Evolutionary conservation across 2,797 vertebrate genomes (phyloP).

Genomic region (Pampus argenteus): DNA sequence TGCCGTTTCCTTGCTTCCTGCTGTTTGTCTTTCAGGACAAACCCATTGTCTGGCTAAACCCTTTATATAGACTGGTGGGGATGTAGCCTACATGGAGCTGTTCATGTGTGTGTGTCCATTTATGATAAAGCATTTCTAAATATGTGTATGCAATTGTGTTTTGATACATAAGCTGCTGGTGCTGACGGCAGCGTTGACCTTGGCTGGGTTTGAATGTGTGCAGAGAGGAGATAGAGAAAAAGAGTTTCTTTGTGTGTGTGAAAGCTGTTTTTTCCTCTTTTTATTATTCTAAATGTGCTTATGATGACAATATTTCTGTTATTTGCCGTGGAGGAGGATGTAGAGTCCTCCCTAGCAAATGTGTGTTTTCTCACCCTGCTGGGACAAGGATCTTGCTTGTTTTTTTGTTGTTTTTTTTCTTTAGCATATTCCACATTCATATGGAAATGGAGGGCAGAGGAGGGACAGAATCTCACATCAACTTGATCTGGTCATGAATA

Average conservation of each 20-base stretch:
- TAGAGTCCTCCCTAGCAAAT: slow-evolving; percentile 63
- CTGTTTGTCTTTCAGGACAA: slow-evolving; percentile 64
- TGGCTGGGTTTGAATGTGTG: slow-evolving; percentile 49
- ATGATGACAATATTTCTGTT: slow-evolving; percentile 47
- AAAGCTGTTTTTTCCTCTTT: slow-evolving; percentile 10
- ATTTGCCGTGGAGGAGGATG: slow-evolving; percentile 61
- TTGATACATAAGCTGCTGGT: slow-evolving; percentile 59
- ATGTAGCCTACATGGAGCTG: slow-evolving; percentile 31
- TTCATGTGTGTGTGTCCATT: slow-evolving; percentile 26
- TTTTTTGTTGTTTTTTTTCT: slow-evolving; percentile 59
- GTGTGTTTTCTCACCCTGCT: slow-evolving; percentile 88
- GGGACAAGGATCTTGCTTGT: slow-evolving; percentile 87
- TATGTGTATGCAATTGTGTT: slow-evolving; percentile 51
- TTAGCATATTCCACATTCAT: slow-evolving; percentile 98
- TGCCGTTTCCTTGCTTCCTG: slow-evolving; percentile 55
- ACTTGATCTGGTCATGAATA: slow-evolving; percentile 99
- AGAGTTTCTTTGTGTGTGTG: slow-evolving; percentile 23
- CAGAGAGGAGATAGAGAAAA: slow-evolving; percentile 41
- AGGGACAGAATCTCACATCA: slow-evolving; percentile 98
- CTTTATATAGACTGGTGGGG: slow-evolving; percentile 43
- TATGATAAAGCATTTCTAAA: slow-evolving; percentile 54
- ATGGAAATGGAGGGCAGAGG: slow-evolving; percentile 96
- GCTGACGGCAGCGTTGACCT: slow-evolving; percentile 63
- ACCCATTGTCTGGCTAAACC: slow-evolving; percentile 65
- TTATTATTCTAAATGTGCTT: slow-evolving; percentile 48